Evolutionary conservation across 2,797 vertebrate genomes (phyloP), one percentile per base, ranked within the genome.

Genomic region (Kryptolebias ocellatus): DNA sequence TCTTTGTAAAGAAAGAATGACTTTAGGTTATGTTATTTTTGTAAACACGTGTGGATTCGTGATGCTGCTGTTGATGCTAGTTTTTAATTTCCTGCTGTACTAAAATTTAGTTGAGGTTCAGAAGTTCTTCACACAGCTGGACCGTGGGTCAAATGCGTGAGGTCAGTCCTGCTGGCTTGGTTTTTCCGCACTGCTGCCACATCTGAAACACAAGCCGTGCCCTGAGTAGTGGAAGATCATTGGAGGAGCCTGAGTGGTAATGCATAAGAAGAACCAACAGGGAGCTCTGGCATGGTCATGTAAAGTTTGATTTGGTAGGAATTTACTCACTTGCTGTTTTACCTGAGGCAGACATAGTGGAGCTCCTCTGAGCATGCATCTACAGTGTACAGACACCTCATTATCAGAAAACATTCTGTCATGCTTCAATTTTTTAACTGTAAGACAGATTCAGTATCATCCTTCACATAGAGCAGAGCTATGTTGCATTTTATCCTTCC

Each of bases 341-440:
- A 74, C 74, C 64, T 68, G 54, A 64, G 67, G 59, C 59, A 29
- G 29, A 63, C 72, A 84, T 59, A 67, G 84, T 80, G 81, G 44
- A 67, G 70, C 52, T 75, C 58, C 77, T 84, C 61, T 71, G 66
- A 80, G 67, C 52, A 29, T 52, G 31, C 24, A 72, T 70, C 39
- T 75, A 76, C 58, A 31, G 76, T 70, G 57, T 65, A 63, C 62
- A 75, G 56, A 16, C 59, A 29, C 53, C 24, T 76, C 50, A 72
- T 78, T 63, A 63, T 74, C 56, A 42, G 46, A 55, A 72, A 78
- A 70, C 52, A 64, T 73, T 74, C 63, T 76, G 64, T 64, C 64
- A 74, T 27, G 68, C 51, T 64, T 51, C 49, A 64, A 18, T 64
- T 72, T 46, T 45, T 53, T 44, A 55, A 60, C 46, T 34, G 50